phyloP scores from a whole-genome alignment of 2,113 vertebrate genomes.

The Amphiprion percula region DNA sequence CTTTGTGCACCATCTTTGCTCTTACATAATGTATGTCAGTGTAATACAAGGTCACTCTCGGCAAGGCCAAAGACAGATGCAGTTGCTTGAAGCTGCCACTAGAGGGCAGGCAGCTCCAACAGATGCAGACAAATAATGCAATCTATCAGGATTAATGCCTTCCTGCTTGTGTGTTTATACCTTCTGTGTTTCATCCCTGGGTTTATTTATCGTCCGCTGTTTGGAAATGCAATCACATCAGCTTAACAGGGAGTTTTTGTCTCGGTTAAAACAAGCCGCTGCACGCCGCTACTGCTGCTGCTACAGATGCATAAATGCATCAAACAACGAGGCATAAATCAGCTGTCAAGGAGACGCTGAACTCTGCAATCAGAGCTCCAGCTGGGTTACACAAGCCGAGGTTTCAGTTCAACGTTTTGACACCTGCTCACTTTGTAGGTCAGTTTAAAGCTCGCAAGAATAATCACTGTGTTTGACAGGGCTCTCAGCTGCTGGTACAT shows the following conservation, averaged over 20 bases:
- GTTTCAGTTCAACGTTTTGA: neutral
- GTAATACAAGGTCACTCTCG: constrained; percentile 63
- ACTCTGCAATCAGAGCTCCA: constrained; percentile 44
- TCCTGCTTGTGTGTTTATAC: neutral
- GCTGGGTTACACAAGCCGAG: constrained; percentile 29
- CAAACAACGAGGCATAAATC: constrained; percentile 48
- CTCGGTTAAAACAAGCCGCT: constrained; percentile 17
- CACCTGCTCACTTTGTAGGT: constrained; percentile 33
- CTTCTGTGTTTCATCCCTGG: too few relatives aligned
- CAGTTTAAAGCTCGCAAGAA: constrained; percentile 7
- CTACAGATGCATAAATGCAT: constrained; percentile 4
- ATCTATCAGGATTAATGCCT: constrained; percentile 1
- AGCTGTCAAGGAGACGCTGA: constrained; percentile 43
- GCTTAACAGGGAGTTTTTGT: constrained; percentile 14
- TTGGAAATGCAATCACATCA: too few relatives aligned
- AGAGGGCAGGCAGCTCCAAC: constrained; percentile 59
- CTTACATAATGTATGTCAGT: constrained; percentile 52
- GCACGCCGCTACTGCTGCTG: constrained; percentile 20
- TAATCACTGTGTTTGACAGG: constrained; percentile 26
- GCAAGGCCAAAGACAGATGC: constrained; percentile 25
- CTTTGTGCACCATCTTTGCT: constrained; percentile 14
- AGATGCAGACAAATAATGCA: neutral
- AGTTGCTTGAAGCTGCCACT: constrained; percentile 41
- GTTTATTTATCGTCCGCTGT: too few relatives aligned
- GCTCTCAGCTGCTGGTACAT: too few relatives aligned